These are phyloP conservation scores for Numenius phaeopus DNA, from an alignment of 2,797 vertebrate species.

Conservation along the genomic window DNA sequence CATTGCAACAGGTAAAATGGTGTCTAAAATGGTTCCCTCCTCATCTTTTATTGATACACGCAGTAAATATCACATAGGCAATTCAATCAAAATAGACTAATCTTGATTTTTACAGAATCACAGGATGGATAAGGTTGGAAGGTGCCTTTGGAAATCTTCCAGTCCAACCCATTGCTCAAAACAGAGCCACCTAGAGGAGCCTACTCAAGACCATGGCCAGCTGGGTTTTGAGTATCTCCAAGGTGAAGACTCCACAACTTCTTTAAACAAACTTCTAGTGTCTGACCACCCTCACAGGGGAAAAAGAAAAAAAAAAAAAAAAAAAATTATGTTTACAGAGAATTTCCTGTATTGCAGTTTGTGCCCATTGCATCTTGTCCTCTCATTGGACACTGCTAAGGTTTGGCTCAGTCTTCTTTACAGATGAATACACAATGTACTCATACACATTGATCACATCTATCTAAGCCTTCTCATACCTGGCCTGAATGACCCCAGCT, in stretches of 20 bases:
- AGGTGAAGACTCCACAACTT: neutral
- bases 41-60: neutral
- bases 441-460: neutral
- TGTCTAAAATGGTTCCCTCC: neutral
- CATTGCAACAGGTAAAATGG: neutral
- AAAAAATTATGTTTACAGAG: neutral
- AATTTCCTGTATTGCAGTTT: neutral
- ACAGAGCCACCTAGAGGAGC: neutral
- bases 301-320: neutral
- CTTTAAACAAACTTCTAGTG: neutral
- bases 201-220: neutral
- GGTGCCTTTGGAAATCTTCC: neutral
- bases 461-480: neutral
- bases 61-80: neutral
- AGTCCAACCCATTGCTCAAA: neutral
- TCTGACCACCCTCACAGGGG: neutral
- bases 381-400: neutral
- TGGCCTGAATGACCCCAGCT: neutral
- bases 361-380: neutral
- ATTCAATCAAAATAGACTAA: neutral
- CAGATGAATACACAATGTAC: neutral
- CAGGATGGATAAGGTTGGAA: neutral
- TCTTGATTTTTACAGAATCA: neutral
- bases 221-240: neutral
- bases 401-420: neutral